These are phyloP conservation scores for Bufo bufo DNA, from an alignment of 2,113 vertebrate species.

Conservation along the genomic window DNA sequence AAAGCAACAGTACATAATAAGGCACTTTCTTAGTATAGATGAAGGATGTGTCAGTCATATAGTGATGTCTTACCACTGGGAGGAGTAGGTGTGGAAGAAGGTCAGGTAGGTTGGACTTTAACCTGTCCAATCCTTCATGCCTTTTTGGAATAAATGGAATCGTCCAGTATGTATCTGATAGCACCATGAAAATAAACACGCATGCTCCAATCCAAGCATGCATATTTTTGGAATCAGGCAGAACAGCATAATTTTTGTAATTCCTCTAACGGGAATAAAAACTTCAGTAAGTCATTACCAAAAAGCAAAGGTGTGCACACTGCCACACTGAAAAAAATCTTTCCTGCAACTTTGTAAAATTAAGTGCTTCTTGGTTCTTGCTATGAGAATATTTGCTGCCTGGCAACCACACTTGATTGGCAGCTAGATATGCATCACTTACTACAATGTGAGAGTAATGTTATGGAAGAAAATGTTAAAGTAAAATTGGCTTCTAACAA, in stretches of 20 bases:
- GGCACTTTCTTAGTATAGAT: neutral
- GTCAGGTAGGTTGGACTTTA: neutral
- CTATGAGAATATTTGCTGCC: slow-evolving; percentile 38
- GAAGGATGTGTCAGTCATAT: neutral
- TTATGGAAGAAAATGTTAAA: neutral
- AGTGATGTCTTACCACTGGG: neutral
- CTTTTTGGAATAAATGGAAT: too few relatives aligned
- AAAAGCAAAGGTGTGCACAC: neutral
- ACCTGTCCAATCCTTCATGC: neutral
- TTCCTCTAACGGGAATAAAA: neutral
- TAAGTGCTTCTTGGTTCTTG: neutral
- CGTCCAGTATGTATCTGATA: neutral
- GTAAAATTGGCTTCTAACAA: too few relatives aligned
- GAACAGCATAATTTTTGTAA: neutral
- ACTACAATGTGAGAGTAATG: neutral
- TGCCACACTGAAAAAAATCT: neutral
- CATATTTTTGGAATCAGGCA: neutral
- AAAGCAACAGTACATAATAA: neutral
- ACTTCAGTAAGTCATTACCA: neutral
- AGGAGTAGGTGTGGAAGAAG: neutral
- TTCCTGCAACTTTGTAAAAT: neutral
- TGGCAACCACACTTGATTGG: slow-evolving; percentile 40
- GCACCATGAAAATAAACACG: neutral
- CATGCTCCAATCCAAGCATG: neutral
- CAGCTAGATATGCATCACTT: slow-evolving; percentile 2